Percentiles rank a stretch among this genome's conserved stretches.
phyloP scores from a whole-genome alignment of 2,888 invertebrate genomes.

The Drosophila macrothrix region DNA sequence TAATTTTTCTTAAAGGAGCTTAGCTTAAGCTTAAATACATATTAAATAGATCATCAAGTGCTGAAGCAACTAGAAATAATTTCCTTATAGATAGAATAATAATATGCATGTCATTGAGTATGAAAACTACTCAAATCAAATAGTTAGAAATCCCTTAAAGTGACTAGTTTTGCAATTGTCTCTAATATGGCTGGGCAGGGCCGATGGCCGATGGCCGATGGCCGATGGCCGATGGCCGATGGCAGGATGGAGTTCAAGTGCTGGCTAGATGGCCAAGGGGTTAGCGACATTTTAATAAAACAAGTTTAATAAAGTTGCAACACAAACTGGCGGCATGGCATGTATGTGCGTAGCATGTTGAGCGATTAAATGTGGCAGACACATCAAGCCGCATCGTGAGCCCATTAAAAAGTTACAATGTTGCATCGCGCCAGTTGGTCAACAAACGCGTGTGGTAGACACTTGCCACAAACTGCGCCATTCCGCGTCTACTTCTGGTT shows the following conservation, averaged over 20 bases:
- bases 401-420: conserved; percentile 61
- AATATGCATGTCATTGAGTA: not conserved
- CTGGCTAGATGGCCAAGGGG: conserved; percentile 29
- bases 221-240: too few relatives aligned
- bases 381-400: not conserved
- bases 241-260: conserved; percentile 35
- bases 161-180: not conserved
- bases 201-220: too few relatives aligned
- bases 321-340: conserved; percentile 22
- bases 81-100: not conserved
- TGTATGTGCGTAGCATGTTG: conserved; percentile 3
- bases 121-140: not conserved
- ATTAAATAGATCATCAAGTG: too few relatives aligned
- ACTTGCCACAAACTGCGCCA: conserved; percentile 50
- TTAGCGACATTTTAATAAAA: conserved; percentile 46
- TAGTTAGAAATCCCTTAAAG: not conserved
- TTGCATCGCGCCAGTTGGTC: conserved; percentile 49
- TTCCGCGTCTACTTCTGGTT: conserved; percentile 14
- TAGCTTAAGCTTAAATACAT: not conserved
- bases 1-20: not conserved
- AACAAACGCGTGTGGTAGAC: conserved; percentile 47
- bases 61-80: not conserved
- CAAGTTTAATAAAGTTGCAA: conserved; percentile 56
- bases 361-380: conserved; percentile 13
- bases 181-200: too few relatives aligned